Evolutionary conservation across 2,113 vertebrate genomes (phyloP), one percentile per base, ranked within the genome.

Genomic region (Buteo buteo): DNA sequence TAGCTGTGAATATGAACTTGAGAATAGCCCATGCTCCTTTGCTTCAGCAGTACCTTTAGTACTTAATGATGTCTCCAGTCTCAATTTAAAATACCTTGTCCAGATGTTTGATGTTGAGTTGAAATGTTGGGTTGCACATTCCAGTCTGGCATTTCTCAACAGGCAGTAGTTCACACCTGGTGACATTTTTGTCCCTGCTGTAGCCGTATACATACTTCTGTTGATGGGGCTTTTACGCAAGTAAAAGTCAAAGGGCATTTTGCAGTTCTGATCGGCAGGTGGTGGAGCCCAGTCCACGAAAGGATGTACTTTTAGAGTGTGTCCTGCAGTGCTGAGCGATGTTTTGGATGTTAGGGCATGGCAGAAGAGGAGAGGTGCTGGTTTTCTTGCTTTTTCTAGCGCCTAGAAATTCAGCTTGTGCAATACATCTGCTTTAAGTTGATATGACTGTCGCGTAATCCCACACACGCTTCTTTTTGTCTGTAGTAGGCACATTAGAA

Each of bases 401-500:
- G 1, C 55, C 17, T 50, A 36, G 42, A 49, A 38, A 49, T 65
- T 79, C 36, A 52, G 32, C 66, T 42, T 28, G 17, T 6, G 17
- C 31, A 16, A 16, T 10, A 8, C 18, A 6, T 25, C 32, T 28
- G 50, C 49, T 86, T 19, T 8, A 26, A 14, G 10, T 36, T 73
- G 52, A 9, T 16, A 6, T n/a, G 76, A 28, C 25, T 7, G 1
- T 21, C 40, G 54, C n/a, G 22, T 16, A 47, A n/a, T 54, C 62
- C 55, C 67, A 2, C 70, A 1, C 16, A 3, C 8, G 0, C 38
- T 45, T 19, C 32, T 13, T 44, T 34, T 25, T 38, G 28, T 26
- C n/a, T 57, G 25, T 14, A 61, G 55, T 38, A 7, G n/a, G 11
- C 57, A 38, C 20, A 16, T n/a, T 11, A n/a, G 31, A 42, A 83